Evolutionary conservation across 2,797 vertebrate species (phyloP).

Genomic region (Acestrorhynchus altus): DNA sequence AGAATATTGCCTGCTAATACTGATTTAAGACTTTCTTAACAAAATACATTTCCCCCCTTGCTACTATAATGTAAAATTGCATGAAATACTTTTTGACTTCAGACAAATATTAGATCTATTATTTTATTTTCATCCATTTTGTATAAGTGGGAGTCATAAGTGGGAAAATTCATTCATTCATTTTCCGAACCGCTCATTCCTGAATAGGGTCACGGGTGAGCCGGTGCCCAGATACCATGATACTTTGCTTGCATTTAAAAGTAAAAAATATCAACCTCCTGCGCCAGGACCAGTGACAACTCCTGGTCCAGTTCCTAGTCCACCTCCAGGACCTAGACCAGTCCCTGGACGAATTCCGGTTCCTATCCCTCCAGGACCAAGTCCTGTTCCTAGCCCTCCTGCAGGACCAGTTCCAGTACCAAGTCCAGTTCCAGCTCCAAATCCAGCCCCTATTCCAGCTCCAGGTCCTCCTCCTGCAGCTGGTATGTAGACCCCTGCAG

Average conservation of each 20-base stretch:
- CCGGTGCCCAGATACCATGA: too few relatives aligned
- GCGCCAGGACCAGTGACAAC: conserved; percentile 65
- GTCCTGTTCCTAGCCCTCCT: conserved; percentile 46
- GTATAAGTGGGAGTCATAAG: not conserved
- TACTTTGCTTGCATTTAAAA: not conserved
- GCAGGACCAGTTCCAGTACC: conserved; percentile 57
- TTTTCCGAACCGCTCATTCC: too few relatives aligned
- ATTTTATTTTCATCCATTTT: too few relatives aligned
- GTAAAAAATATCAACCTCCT: conserved; percentile 51
- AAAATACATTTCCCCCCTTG: not conserved
- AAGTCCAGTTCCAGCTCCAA: conserved; percentile 48
- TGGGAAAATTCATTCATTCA: too few relatives aligned
- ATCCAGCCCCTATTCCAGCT: conserved; percentile 57
- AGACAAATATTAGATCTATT: too few relatives aligned
- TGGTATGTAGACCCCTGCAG: conserved; percentile 77
- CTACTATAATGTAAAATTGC: not conserved
- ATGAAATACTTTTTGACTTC: too few relatives aligned
- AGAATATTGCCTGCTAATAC: conserved; percentile 46
- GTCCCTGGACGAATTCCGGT: conserved; percentile 41
- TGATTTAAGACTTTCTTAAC: not conserved
- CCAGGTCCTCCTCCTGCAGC: conserved; percentile 67
- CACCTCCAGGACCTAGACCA: conserved; percentile 44
- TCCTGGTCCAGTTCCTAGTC: conserved; percentile 64
- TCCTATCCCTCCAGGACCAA: conserved; percentile 50
- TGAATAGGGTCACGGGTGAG: too few relatives aligned